Conservation (phyloP, 2,113 vertebrate genomes). For the Burhinus oedicnemus region DNA sequence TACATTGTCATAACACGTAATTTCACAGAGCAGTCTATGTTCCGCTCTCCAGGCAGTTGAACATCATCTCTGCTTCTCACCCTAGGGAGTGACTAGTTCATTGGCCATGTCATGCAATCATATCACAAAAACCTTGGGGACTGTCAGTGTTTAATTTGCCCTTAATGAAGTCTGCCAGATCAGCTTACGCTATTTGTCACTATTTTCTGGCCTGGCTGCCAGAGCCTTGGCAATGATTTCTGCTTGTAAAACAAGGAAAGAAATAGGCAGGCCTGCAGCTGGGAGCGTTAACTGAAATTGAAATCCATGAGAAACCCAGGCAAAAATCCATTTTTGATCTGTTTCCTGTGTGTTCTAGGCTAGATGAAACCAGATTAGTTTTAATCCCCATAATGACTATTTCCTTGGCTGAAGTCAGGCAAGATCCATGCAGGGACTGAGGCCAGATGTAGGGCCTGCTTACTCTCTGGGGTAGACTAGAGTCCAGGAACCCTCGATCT, state of each 20-base stretch:
- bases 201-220: conserved; percentile 26
- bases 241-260: neutral
- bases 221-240: conserved; percentile 25
- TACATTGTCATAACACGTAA: neutral
- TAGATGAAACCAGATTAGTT: conserved; percentile 45
- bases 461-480: neutral
- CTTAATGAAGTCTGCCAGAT: conserved; percentile 55
- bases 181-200: conserved; percentile 33
- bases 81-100: conserved; percentile 30
- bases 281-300: neutral
- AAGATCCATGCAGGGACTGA: neutral
- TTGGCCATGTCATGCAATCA: conserved; percentile 41
- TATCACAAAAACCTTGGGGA: conserved; percentile 55
- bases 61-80: conserved; percentile 12
- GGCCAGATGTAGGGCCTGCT: neutral
- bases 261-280: neutral
- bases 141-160: conserved; percentile 55
- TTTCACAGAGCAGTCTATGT: neutral
- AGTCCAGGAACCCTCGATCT: neutral
- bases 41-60: neutral
- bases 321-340: conserved; percentile 37
- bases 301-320: conserved; percentile 17
- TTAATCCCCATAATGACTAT: conserved; percentile 27
- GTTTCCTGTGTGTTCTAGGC: conserved; percentile 8
- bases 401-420: conserved; percentile 25